phyloP scores from a whole-genome alignment of 2,797 vertebrate species.

The Florisuga fusca region DNA sequence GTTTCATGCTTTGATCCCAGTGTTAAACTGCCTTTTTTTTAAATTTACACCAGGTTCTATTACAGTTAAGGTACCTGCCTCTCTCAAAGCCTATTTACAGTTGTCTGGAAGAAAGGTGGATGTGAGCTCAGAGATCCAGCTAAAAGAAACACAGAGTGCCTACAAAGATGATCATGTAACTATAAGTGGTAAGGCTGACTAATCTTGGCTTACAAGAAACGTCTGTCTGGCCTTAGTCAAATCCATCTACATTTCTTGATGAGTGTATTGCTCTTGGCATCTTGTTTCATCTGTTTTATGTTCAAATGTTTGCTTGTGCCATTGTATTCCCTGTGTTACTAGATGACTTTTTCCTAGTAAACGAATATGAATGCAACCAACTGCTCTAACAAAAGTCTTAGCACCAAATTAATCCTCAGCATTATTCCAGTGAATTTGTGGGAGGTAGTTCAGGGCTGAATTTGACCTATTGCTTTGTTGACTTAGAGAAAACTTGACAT shows the following conservation, averaged over 20 bases:
- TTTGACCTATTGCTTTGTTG: constrained; percentile 21
- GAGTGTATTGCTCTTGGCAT: constrained; percentile 47
- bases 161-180: constrained; percentile 74
- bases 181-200: constrained; percentile 84
- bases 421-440: background rate
- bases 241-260: background rate
- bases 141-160: constrained; percentile 78
- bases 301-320: background rate
- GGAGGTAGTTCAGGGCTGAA: background rate
- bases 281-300: background rate
- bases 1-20: background rate
- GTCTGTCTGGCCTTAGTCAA: background rate
- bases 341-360: background rate
- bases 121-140: constrained; percentile 84
- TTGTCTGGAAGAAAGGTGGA: constrained; percentile 86
- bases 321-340: background rate
- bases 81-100: constrained; percentile 83
- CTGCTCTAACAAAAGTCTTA: background rate
- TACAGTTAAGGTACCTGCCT: constrained; percentile 87
- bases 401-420: background rate
- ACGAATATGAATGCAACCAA: background rate
- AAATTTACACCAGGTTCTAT: constrained; percentile 82
- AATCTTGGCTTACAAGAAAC: constrained; percentile 5
- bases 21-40: constrained; percentile 33
- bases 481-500: no score